phyloP scores from a whole-genome alignment of 2,888 invertebrate genomes.

The Polymixis flavicincta region DNA sequence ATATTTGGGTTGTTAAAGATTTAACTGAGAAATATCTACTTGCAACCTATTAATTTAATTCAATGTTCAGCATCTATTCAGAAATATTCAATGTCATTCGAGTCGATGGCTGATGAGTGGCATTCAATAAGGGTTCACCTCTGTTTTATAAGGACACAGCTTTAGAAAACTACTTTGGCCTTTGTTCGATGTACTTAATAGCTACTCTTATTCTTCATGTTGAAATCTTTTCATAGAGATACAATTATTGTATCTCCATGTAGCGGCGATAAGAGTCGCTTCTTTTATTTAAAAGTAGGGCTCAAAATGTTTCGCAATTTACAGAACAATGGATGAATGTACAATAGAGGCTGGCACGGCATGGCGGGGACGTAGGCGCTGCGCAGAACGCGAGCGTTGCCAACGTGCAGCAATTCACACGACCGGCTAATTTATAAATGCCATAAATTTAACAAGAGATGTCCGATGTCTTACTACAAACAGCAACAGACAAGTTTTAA shows the following conservation, averaged over 20 bases:
- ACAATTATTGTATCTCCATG: constrained; percentile 31
- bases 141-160: constrained; percentile 16
- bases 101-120: constrained; percentile 11
- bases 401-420: constrained; percentile 47
- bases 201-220: constrained; percentile 13
- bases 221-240: constrained; percentile 31
- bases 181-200: constrained; percentile 28
- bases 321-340: constrained; percentile 52
- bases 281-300: constrained; percentile 50
- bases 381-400: constrained; percentile 29
- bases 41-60: constrained; percentile 23
- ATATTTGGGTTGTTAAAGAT: constrained; percentile 14
- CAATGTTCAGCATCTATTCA: constrained; percentile 15
- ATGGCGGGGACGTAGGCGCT: constrained; percentile 26
- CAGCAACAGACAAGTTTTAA: constrained; percentile 67
- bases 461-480: constrained; percentile 71
- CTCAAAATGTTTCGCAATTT: constrained; percentile 57
- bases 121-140: constrained; percentile 23
- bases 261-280: constrained; percentile 36
- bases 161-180: constrained; percentile 40
- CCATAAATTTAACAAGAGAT: constrained; percentile 69
- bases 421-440: constrained; percentile 62
- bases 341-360: constrained; percentile 54
- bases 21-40: constrained; percentile 13
- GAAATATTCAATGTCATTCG: constrained; percentile 29